phyloP scores from a whole-genome alignment of 2,888 invertebrate species.

The Ectemnius cavifrons region DNA sequence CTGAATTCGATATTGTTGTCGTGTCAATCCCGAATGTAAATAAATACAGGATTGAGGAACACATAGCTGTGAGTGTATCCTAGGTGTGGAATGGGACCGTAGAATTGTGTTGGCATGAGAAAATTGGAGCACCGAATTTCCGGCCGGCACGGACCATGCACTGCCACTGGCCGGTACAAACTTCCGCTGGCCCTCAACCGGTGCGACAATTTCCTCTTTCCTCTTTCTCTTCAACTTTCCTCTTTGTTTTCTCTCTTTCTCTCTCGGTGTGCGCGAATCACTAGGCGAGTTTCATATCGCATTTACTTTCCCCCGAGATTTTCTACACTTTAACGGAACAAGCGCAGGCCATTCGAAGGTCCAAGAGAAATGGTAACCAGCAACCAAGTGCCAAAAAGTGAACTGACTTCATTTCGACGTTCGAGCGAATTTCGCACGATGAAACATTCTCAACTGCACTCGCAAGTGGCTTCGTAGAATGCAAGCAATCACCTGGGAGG shows the following conservation, averaged over 20 bases:
- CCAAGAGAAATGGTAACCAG: neutral
- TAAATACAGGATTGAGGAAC: conserved; percentile 21
- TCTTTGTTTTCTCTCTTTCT: neutral
- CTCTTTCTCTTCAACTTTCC: conserved; percentile 12
- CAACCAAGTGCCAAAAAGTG: neutral
- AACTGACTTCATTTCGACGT: neutral
- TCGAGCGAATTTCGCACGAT: neutral
- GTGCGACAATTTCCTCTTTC: conserved; percentile 52
- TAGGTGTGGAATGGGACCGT: no score
- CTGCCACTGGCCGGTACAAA: conserved; percentile 18
- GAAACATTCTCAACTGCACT: neutral
- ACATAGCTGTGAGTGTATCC: neutral
- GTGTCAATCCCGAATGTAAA: conserved; percentile 30
- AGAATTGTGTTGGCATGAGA: no score
- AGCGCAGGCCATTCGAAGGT: no score
- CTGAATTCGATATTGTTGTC: conserved; percentile 1
- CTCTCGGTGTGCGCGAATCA: neutral
- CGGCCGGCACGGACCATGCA: conserved; percentile 15
- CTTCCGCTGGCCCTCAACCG: conserved; percentile 53
- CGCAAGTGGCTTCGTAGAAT: neutral
- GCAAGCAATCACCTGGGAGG: neutral
- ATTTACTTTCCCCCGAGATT: no score
- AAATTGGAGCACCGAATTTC: neutral
- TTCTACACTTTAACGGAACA: no score
- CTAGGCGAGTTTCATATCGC: no score